Evolutionary conservation across 1,140 invertebrate genomes (phyloP).

Genomic region (Araneus ventricosus): DNA sequence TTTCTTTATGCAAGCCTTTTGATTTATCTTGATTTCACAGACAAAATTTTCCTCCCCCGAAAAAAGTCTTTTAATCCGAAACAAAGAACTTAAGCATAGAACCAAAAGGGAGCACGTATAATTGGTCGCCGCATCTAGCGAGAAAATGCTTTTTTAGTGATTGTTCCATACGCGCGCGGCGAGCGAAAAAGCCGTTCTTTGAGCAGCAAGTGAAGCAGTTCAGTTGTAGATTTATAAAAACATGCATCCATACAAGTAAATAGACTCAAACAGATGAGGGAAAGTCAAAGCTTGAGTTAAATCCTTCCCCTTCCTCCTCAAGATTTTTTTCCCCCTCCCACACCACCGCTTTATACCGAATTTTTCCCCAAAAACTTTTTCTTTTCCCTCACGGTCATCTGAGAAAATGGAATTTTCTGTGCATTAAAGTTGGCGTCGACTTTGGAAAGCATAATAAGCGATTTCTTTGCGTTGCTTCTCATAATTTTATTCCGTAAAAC

Average conservation of each 20-base stretch:
- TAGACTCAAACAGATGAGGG: conserved; percentile 61
- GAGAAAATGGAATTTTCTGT: conserved; percentile 73
- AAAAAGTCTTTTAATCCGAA: conserved; percentile 52
- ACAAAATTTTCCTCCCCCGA: conserved; percentile 3
- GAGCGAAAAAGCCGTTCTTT: background rate
- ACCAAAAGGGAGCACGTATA: conserved; percentile 49
- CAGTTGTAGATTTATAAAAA: conserved; percentile 58
- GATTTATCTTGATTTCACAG: conserved; percentile 24
- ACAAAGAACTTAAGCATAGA: conserved; percentile 40
- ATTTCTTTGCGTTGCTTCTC: conserved; percentile 53
- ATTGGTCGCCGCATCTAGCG: conserved; percentile 33
- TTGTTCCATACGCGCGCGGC: conserved; percentile 21
- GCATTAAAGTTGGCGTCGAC: conserved; percentile 64
- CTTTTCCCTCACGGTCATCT: conserved; percentile 57
- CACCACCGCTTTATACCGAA: conserved; percentile 9
- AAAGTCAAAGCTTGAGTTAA: conserved; percentile 18
- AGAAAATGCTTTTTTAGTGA: conserved; percentile 57
- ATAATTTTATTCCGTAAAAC: conserved; percentile 67
- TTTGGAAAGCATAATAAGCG: conserved; percentile 69
- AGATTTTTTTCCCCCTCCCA: background rate
- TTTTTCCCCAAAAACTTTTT: conserved; percentile 37
- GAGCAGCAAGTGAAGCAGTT: conserved; percentile 15
- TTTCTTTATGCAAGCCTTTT: conserved; percentile 5
- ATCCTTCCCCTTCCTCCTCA: background rate
- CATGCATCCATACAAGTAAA: conserved; percentile 62